phyloP scores from a whole-genome alignment of 2,113 vertebrate species.

The Sturnus vulgaris region DNA sequence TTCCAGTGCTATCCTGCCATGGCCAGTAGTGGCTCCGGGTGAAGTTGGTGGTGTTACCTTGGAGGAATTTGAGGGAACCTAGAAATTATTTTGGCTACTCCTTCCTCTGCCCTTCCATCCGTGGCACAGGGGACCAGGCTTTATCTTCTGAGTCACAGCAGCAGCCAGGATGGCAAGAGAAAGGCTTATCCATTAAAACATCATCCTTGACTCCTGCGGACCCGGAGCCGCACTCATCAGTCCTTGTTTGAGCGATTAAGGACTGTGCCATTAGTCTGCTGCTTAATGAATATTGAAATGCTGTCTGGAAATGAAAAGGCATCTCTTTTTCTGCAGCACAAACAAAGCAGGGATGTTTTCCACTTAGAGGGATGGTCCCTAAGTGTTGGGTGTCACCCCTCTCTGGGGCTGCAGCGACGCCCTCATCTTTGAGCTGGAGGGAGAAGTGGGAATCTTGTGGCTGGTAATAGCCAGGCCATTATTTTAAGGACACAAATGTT shows the following conservation, averaged over 20 bases:
- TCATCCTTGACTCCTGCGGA: background rate
- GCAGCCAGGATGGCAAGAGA: background rate
- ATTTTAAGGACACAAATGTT: constrained; percentile 55
- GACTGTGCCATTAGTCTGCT: background rate
- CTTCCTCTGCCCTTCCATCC: background rate
- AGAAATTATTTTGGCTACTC: background rate
- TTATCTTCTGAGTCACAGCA: background rate
- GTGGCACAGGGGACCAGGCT: background rate
- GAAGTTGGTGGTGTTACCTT: background rate
- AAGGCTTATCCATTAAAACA: background rate
- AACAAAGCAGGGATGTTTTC: background rate
- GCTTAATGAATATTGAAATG: constrained; percentile 26
- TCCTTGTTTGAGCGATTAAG: background rate
- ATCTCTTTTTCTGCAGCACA: background rate
- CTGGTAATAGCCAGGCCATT: constrained; percentile 6
- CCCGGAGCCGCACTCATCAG: background rate
- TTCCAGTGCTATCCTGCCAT: accelerated
- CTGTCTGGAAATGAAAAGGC: background rate
- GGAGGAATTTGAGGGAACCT: background rate
- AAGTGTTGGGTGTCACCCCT: constrained; percentile 2
- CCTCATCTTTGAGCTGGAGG: constrained; percentile 3
- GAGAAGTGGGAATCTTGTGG: constrained; percentile 23
- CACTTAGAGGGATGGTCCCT: background rate
- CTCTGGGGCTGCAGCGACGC: background rate
- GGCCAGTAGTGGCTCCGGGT: accelerated